Base-by-base conservation (phyloP, 2,888 invertebrate species). In the Synergus japonicus region DNA sequence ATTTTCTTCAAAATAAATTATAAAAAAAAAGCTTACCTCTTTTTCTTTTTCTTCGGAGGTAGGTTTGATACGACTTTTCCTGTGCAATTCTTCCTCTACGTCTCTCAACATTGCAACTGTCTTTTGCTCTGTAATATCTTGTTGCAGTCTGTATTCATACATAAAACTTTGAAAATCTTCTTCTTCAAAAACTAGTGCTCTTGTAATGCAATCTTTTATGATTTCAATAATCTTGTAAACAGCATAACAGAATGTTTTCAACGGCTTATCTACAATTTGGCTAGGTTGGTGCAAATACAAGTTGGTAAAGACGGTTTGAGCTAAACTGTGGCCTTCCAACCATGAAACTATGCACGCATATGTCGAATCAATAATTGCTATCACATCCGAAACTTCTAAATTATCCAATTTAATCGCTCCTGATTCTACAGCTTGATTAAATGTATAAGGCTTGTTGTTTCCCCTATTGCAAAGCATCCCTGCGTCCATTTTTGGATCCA, bases 401-500 rank as follows among this genome's bases (percentile, higher is more conserved):
- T 96, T 94, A 80, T 96, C 95, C 84, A 98, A 93, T 92, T 97
- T 97, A 64, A 98, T 92, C 83, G 95, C 94, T 7, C 96, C 96
- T 86, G 95, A 95, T 95, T 96, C 94, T 46, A 98, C 95, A 77
- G 98, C 97, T 90, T 97, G 97, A 85, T 97, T 96, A 90, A 98
- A 97, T 80, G 96, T 97, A 65, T 97, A 94, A 8, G 97, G 96
- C 89, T 97, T 96, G 79, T 97, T 95, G 88, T 95, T 95, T 15
- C 96, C 96, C 84, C 98, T 94, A 91, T 98, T 98, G 91, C 98
- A 98, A 84, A 97, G 93, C 98, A 99, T 98, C 8, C 99, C 99
- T 1, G 98, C 98, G 94, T 99, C 99, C 99, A 99, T 99, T 94
- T 99, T 99, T 0, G 99, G 99, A 92, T 99, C 99, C 99, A 99